phyloP scores from a whole-genome alignment of 2,113 vertebrate species.

The Limanda limanda region DNA sequence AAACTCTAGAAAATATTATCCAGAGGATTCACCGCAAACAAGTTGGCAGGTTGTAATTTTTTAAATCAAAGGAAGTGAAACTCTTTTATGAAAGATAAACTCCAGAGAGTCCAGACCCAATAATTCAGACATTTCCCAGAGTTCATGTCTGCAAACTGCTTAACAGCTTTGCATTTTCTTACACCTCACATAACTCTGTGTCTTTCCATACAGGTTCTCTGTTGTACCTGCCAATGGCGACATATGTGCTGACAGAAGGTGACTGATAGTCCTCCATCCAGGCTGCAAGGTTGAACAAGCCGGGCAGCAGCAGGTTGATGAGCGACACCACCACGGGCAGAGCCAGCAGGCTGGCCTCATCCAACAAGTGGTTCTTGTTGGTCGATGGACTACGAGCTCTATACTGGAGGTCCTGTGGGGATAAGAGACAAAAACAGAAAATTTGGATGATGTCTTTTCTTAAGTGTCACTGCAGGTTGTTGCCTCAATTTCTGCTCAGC shows the following conservation, averaged over 20 bases:
- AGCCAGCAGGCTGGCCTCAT: constrained; percentile 82
- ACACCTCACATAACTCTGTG: neutral
- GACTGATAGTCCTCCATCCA: constrained; percentile 89
- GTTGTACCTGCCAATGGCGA: constrained; percentile 87
- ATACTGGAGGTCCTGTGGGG: constrained; percentile 33
- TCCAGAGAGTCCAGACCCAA: no score
- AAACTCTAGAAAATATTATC: no score
- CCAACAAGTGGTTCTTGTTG: neutral
- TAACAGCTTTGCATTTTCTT: neutral
- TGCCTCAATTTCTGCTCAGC: neutral
- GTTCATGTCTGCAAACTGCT: neutral
- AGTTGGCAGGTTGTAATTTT: no score
- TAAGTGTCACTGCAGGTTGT: neutral
- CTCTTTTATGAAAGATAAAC: no score
- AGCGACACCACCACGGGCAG: constrained; percentile 87
- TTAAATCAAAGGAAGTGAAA: no score
- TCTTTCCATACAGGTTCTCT: no score
- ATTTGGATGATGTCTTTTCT: neutral
- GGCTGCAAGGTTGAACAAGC: constrained; percentile 85
- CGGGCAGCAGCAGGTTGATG: constrained; percentile 86
- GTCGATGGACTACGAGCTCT: fast-evolving
- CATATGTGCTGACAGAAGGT: constrained; percentile 82
- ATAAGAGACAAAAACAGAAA: neutral
- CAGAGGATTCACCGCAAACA: no score
- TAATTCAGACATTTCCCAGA: no score